Conservation (phyloP, 2,113 vertebrate genomes). For the Alces alces region DNA sequence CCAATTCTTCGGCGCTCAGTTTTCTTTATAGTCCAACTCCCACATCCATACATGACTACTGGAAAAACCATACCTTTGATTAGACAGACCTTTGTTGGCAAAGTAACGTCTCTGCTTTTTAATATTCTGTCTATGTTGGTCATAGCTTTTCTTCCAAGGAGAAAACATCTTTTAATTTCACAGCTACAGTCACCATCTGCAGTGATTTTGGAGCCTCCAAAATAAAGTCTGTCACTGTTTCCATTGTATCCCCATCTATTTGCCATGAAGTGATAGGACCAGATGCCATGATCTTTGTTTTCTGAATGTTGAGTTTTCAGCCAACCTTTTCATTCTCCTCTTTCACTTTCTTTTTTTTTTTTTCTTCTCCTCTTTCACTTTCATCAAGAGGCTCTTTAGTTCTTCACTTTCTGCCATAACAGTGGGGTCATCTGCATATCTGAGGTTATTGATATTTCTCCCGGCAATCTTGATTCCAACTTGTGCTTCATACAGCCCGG, state of each 20-base stretch:
- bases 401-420: background rate
- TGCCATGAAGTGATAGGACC: background rate
- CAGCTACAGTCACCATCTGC: background rate
- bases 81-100: background rate
- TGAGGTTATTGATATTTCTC: background rate
- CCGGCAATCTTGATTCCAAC: background rate
- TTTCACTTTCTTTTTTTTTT: background rate
- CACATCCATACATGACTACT: background rate
- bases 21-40: background rate
- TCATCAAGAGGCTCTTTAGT: background rate
- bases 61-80: background rate
- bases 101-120: background rate
- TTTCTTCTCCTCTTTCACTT: background rate
- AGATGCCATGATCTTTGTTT: background rate
- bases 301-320: background rate
- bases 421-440: accelerated
- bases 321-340: background rate
- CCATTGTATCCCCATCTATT: background rate
- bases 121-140: background rate
- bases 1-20: background rate
- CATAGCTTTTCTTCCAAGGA: background rate
- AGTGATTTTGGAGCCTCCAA: background rate
- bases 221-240: background rate
- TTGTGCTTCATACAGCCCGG: background rate
- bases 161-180: background rate